These are phyloP conservation scores for Gasterosteus nipponicus DNA, from an alignment of 2,113 vertebrate species.

Conservation along the genomic window DNA sequence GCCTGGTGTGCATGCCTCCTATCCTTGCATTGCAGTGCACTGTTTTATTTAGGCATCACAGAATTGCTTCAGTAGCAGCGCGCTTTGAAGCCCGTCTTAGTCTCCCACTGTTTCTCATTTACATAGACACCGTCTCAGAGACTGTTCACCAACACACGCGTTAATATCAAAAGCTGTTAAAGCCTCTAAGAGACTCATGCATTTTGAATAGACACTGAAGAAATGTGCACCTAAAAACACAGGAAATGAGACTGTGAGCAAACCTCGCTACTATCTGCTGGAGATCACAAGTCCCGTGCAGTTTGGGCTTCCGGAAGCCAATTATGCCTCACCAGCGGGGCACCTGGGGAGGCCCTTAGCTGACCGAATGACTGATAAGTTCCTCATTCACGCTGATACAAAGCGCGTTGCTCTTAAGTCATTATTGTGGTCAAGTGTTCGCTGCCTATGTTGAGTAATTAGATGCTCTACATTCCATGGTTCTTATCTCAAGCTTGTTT, in stretches of 20 bases:
- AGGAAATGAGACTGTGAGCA: constrained; percentile 9
- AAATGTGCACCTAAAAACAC: constrained; percentile 16
- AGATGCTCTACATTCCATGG: background rate
- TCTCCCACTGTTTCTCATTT: constrained; percentile 59
- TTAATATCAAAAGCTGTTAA: constrained; percentile 27
- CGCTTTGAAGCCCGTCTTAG: constrained; percentile 48
- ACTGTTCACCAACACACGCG: background rate
- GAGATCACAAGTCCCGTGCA: constrained; percentile 62
- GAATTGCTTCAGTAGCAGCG: constrained; percentile 4
- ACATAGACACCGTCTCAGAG: constrained; percentile 39
- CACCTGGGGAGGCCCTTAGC: constrained; percentile 59
- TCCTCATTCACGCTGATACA: constrained; percentile 71
- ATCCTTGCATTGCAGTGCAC: background rate
- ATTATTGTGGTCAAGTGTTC: constrained; percentile 15
- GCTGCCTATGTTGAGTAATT: constrained; percentile 7
- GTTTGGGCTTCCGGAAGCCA: constrained; percentile 71
- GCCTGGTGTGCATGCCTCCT: background rate
- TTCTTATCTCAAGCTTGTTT: constrained; percentile 12
- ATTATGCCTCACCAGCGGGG: constrained; percentile 75
- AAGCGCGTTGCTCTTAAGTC: constrained; percentile 9
- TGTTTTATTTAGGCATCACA: background rate
- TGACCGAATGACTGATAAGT: constrained; percentile 71
- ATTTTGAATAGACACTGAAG: constrained; percentile 15
- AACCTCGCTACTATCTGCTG: constrained; percentile 45
- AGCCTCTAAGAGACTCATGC: background rate